Conservation (phyloP, 2,797 vertebrate species). For the Eutrigla gurnardus region DNA sequence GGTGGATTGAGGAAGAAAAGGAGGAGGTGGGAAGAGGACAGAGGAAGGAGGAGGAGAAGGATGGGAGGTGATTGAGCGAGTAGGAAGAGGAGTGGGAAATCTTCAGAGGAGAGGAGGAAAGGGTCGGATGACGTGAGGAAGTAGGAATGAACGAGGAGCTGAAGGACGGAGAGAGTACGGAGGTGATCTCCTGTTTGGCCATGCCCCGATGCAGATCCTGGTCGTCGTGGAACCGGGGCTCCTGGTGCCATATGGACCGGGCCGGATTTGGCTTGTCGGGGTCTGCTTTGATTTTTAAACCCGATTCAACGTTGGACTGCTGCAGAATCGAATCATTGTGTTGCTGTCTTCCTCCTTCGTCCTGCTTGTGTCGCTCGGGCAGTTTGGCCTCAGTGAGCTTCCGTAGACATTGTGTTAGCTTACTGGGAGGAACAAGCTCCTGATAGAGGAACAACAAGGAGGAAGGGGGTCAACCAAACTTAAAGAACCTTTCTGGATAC, state of each 20-base stretch:
- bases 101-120: conserved; percentile 22
- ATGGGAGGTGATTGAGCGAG: conserved; percentile 53
- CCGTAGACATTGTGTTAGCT: conserved; percentile 69
- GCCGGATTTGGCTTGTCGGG: conserved; percentile 73
- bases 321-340: background rate
- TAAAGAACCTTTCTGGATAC: background rate
- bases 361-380: conserved; percentile 76
- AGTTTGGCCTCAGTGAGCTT: conserved; percentile 67
- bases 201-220: background rate
- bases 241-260: conserved; percentile 64
- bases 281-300: conserved; percentile 81
- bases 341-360: conserved; percentile 26
- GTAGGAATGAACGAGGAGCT: conserved; percentile 4
- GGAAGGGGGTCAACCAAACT: background rate
- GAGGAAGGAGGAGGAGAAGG: conserved; percentile 70
- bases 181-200: conserved; percentile 16
- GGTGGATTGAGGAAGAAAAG: conserved; percentile 38
- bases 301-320: background rate
- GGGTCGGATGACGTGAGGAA: background rate
- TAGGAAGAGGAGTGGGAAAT: conserved; percentile 19
- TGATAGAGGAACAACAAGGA: conserved; percentile 2
- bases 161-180: conserved; percentile 4
- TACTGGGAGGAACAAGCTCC: conserved; percentile 37
- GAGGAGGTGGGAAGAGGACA: conserved; percentile 23
- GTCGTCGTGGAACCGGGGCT: conserved; percentile 4